Percentiles rank a stretch among this genome's conserved stretches.
Evolutionary conservation across 2,113 vertebrate species (phyloP).

Genomic region (Nothoprocta pentlandii): DNA sequence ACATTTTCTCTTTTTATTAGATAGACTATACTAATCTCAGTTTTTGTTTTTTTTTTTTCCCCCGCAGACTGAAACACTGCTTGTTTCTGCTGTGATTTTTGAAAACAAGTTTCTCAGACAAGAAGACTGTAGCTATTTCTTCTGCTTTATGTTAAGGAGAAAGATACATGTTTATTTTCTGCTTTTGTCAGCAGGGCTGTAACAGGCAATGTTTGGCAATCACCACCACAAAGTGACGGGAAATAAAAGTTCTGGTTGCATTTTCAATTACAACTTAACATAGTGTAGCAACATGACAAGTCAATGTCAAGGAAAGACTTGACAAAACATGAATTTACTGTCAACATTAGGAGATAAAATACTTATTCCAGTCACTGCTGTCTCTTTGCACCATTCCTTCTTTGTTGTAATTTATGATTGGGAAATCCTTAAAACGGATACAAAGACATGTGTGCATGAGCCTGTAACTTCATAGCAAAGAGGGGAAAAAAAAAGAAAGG

Average conservation of each 20-base stretch:
- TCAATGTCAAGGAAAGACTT: not conserved
- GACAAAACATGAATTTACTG: not conserved
- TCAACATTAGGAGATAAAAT: not conserved
- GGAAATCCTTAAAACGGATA: not conserved
- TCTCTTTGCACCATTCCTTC: not conserved
- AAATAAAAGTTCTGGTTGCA: not conserved
- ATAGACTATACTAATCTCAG: not conserved
- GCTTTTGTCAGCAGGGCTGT: not conserved
- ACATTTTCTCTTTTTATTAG: not conserved
- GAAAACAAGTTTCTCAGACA: not conserved
- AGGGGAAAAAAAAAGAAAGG: not conserved
- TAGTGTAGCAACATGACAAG: not conserved
- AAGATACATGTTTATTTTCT: not conserved
- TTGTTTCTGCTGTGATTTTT: not conserved
- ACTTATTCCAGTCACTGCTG: not conserved
- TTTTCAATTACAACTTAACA: not conserved
- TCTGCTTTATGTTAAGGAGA: not conserved
- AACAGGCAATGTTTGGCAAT: not conserved
- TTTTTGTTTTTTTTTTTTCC: not conserved
- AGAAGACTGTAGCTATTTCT: not conserved
- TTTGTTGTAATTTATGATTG: not conserved
- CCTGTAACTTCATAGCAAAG: not conserved
- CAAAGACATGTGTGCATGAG: fast-evolving
- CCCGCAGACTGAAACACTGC: not conserved
- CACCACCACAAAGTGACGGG: not conserved